Evolutionary conservation across 1,140 invertebrate genomes (phyloP).

Genomic region (Drosophila punjabiensis): DNA sequence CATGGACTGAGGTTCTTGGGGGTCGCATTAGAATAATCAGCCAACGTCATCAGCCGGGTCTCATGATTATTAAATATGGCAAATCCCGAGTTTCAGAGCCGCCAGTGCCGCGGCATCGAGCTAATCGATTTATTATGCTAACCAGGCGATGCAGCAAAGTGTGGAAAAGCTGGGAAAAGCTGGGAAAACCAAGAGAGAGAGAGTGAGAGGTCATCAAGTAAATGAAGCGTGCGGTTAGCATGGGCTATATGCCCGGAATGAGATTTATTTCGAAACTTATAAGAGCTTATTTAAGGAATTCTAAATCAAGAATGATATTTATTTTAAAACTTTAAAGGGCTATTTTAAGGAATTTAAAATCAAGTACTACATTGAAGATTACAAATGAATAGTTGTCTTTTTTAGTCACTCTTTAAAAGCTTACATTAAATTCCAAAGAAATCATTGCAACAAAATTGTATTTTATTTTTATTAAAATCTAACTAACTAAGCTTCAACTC

Average conservation of each 20-base stretch:
- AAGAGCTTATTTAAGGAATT: background rate
- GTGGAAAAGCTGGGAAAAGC: slow-evolving; percentile 36
- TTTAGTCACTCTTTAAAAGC: no score
- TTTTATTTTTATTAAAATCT: no score
- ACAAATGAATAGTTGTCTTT: fast-evolving
- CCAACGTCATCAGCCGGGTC: slow-evolving; percentile 63
- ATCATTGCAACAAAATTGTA: no score
- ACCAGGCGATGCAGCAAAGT: slow-evolving; percentile 80
- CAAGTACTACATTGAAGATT: no score
- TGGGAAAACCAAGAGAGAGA: slow-evolving; percentile 5
- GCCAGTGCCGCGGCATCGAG: slow-evolving; percentile 28
- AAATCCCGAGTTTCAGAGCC: slow-evolving; percentile 51
- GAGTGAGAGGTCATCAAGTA: slow-evolving; percentile 41
- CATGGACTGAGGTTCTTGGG: slow-evolving; percentile 9
- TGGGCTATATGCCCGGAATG: background rate
- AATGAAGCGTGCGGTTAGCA: slow-evolving; percentile 61
- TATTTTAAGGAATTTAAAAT: background rate
- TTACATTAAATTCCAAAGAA: background rate
- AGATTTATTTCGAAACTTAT: slow-evolving; percentile 24
- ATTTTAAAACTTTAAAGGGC: slow-evolving; percentile 13
- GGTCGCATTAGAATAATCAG: slow-evolving; percentile 78
- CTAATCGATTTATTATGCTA: slow-evolving; percentile 84
- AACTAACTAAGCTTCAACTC: no score
- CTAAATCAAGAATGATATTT: no score
- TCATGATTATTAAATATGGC: slow-evolving; percentile 82